phyloP scores from a whole-genome alignment of 2,888 invertebrate species.

The Synergus umbraculus region DNA sequence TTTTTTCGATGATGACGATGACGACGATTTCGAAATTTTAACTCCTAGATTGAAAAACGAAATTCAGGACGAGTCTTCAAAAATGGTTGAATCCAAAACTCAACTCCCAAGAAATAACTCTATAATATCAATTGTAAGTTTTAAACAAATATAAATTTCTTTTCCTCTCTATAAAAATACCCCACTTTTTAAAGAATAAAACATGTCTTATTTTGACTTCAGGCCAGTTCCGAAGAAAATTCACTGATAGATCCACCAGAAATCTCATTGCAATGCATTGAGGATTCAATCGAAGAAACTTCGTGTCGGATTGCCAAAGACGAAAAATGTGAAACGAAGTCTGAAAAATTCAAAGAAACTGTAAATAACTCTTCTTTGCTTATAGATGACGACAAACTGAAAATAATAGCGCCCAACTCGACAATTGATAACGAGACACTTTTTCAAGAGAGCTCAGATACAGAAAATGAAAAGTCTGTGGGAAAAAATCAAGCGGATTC shows the following conservation, averaged over 20 bases:
- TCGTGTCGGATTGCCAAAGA: slow-evolving; percentile 5
- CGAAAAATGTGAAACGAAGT: slow-evolving; percentile 24
- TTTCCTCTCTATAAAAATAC: slow-evolving; percentile 3
- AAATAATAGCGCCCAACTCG: not conserved
- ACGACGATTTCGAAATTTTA: slow-evolving; percentile 40
- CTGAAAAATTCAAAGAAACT: not conserved
- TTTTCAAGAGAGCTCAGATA: not conserved
- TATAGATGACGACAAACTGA: slow-evolving; percentile 5
- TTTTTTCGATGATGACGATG: not conserved
- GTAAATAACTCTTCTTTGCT: not conserved
- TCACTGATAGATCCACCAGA: not conserved
- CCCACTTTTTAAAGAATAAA: slow-evolving; percentile 9
- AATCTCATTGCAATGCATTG: not conserved
- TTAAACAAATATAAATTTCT: not conserved
- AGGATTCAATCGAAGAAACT: slow-evolving; percentile 39
- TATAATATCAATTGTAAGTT: slow-evolving; percentile 58
- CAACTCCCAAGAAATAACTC: slow-evolving; percentile 44
- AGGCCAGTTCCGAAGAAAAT: slow-evolving; percentile 7
- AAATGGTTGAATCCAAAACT: not conserved
- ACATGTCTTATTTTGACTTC: not conserved
- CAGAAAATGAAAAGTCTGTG: slow-evolving; percentile 10
- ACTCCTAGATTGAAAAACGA: not conserved
- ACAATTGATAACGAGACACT: not conserved
- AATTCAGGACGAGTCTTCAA: slow-evolving; percentile 15
- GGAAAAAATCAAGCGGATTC: not conserved